Conservation (phyloP, 2,797 vertebrate species). For the Mus minutoides region DNA sequence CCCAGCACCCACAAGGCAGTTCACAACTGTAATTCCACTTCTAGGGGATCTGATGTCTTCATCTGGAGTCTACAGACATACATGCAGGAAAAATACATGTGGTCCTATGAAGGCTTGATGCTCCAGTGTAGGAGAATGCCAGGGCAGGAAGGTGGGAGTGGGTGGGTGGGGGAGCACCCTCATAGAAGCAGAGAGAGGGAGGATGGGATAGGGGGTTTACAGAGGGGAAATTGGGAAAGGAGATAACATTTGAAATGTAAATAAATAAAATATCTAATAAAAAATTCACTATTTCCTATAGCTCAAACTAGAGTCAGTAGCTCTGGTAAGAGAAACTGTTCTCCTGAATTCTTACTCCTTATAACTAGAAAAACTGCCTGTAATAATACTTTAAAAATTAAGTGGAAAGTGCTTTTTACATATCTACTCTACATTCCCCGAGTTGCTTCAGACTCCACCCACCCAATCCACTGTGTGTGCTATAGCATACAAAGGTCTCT, state of each 20-base stretch:
- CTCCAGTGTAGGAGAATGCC: no score
- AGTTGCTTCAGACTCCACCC: not conserved
- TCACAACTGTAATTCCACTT: not conserved
- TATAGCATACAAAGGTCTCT: not conserved
- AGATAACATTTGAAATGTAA: no score
- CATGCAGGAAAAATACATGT: not conserved
- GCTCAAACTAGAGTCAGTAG: not conserved
- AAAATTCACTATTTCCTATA: not conserved
- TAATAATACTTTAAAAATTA: conserved; percentile 26
- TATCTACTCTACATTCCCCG: not conserved
- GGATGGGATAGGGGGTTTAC: no score
- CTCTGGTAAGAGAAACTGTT: not conserved
- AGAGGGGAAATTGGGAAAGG: no score
- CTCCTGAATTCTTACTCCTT: conserved; percentile 24
- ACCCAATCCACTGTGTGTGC: not conserved
- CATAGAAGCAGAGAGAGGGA: no score
- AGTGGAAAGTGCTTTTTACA: not conserved
- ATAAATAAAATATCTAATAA: no score
- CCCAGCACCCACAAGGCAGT: not conserved
- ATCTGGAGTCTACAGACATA: not conserved
- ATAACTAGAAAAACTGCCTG: conserved; percentile 31
- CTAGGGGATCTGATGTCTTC: not conserved
- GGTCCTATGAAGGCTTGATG: no score
- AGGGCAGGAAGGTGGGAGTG: no score
- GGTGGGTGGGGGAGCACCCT: no score